phyloP scores from a whole-genome alignment of 2,797 vertebrate genomes.

The Remorina albescens region DNA sequence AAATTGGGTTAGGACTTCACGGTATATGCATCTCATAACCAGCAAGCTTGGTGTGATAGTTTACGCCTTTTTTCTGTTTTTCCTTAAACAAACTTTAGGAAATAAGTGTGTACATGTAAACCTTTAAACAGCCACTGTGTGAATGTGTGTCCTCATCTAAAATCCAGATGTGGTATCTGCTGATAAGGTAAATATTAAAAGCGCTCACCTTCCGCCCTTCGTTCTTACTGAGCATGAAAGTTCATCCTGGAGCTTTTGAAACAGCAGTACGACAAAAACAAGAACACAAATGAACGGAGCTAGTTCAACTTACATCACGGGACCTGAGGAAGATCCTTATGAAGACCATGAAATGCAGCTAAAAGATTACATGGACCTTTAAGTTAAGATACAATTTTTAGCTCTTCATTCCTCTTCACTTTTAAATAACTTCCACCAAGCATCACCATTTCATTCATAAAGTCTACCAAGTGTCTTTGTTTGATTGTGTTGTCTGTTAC shows the following conservation, averaged over 20 bases:
- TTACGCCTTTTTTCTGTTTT: constrained; percentile 23
- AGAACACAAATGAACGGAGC: neutral
- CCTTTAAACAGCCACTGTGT: constrained; percentile 36
- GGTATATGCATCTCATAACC: constrained; percentile 70
- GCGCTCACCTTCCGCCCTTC: constrained; percentile 9
- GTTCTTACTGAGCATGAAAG: constrained; percentile 19
- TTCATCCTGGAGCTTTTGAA: constrained; percentile 6
- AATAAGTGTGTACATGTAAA: constrained; percentile 33
- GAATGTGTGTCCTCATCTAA: constrained; percentile 21
- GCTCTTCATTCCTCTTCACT: constrained; percentile 18
- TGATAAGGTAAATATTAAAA: neutral
- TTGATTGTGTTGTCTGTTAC: constrained; percentile 48
- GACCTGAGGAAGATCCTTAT: neutral
- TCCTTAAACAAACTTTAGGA: constrained; percentile 40
- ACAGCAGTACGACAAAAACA: constrained; percentile 16
- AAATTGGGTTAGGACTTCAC: constrained; percentile 54
- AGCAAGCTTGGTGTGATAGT: constrained; percentile 63
- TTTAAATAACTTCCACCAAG: constrained; percentile 58
- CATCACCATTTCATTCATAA: constrained; percentile 59
- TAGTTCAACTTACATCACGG: neutral
- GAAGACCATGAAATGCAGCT: constrained; percentile 1
- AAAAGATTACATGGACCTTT: constrained; percentile 11
- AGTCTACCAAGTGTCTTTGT: constrained; percentile 46
- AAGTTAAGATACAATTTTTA: constrained; percentile 18
- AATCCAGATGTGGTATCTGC: neutral